phyloP scores from a whole-genome alignment of 1,140 invertebrate species.

The Apocrypta bakeri region DNA sequence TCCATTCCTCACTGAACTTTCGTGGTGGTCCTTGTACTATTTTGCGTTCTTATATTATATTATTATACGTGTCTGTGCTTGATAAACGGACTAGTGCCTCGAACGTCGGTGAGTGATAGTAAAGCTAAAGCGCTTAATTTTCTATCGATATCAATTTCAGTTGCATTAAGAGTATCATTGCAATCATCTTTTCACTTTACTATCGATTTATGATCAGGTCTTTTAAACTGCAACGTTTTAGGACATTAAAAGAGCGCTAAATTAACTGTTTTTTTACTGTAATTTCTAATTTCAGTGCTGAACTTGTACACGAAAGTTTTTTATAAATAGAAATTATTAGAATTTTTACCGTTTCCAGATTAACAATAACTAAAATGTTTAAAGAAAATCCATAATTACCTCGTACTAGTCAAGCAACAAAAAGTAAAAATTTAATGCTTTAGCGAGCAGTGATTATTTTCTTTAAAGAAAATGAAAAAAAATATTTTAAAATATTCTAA shows the following conservation, averaged over 20 bases:
- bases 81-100: conserved; percentile 50
- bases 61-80: conserved; percentile 41
- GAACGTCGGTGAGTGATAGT: conserved; percentile 48
- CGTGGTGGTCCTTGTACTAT: conserved; percentile 46
- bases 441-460: conserved; percentile 23
- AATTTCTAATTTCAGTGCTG: conserved; percentile 13
- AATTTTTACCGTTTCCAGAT: conserved; percentile 28
- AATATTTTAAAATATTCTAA: conserved; percentile 26
- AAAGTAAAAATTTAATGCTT: conserved; percentile 41
- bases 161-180: conserved; percentile 40
- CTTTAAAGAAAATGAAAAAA: conserved; percentile 29
- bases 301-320: conserved; percentile 20
- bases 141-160: conserved; percentile 39
- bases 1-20: conserved; percentile 54
- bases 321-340: conserved; percentile 29
- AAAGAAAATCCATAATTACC: conserved; percentile 37
- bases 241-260: not conserved
- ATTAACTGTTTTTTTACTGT: not conserved
- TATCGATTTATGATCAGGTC: not conserved
- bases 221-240: conserved; percentile 7
- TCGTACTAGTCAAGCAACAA: conserved; percentile 50
- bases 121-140: conserved; percentile 50
- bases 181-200: conserved; percentile 22
- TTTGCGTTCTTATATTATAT: conserved; percentile 48
- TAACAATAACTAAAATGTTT: conserved; percentile 15